These are phyloP conservation scores for Plagodis pulveraria DNA, from an alignment of 2,888 invertebrate genomes.

Conservation along the genomic window DNA sequence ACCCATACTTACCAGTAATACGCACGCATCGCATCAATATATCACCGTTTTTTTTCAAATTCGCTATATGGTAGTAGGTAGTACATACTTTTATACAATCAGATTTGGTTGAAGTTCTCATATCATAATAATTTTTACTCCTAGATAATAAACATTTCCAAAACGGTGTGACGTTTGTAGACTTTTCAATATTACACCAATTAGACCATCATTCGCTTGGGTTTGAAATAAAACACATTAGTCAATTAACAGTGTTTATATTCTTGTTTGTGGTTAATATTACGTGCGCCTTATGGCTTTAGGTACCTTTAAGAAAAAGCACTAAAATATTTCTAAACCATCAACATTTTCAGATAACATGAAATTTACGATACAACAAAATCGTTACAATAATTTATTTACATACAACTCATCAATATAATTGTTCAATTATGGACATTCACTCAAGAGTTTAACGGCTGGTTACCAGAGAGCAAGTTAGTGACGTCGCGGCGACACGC, in stretches of 20 bases:
- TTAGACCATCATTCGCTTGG: not conserved
- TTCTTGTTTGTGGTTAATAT: conserved; percentile 82
- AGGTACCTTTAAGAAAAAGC: conserved; percentile 76
- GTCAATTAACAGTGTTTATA: conserved; percentile 84
- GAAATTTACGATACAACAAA: conserved; percentile 66
- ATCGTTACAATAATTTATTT: conserved; percentile 60
- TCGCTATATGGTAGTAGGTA: too few species aligned
- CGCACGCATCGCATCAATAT: too few species aligned
- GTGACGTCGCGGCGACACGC: not conserved
- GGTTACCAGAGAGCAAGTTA: not conserved
- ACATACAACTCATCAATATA: conserved; percentile 32
- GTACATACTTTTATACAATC: too few species aligned
- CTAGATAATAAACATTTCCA: too few species aligned
- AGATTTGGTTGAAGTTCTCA: too few species aligned
- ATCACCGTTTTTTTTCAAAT: too few species aligned
- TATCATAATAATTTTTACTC: too few species aligned
- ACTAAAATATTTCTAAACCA: conserved; percentile 76
- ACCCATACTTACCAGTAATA: too few species aligned
- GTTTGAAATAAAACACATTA: conserved; percentile 56
- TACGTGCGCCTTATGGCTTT: conserved; percentile 77
- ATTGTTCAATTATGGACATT: conserved; percentile 18
- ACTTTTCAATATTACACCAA: too few species aligned
- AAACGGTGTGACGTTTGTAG: too few species aligned
- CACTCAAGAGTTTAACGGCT: too few species aligned
- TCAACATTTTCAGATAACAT: conserved; percentile 71